Evolutionary conservation across 2,888 invertebrate genomes (phyloP).

Genomic region (Lepetodrilus schrolli): DNA sequence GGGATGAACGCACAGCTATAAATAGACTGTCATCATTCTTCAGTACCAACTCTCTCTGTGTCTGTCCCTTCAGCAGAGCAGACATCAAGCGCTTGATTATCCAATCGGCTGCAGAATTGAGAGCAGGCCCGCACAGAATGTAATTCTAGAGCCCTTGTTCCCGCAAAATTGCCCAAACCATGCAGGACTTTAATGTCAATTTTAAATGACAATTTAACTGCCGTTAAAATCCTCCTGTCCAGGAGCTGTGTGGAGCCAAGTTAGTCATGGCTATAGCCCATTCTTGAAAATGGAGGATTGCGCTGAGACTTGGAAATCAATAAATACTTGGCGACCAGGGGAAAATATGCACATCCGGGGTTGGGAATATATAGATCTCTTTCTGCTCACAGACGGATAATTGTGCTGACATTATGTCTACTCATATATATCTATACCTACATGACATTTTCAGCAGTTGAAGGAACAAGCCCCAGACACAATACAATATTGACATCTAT

Average conservation of each 20-base stretch:
- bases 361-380: no score
- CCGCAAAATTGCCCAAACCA: no score
- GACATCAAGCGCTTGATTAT: background rate
- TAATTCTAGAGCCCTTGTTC: no score
- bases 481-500: no score
- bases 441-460: no score
- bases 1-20: conserved; percentile 1
- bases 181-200: conserved; percentile 2
- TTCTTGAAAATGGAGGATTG: background rate
- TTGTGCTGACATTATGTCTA: no score
- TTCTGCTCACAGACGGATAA: no score
- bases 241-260: background rate
- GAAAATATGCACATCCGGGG: background rate
- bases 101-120: no score
- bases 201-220: conserved; percentile 17
- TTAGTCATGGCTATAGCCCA: conserved; percentile 21
- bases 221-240: background rate
- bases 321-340: background rate
- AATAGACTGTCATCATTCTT: conserved; percentile 7
- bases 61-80: background rate
- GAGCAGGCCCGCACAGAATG: no score
- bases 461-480: no score
- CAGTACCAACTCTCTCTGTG: background rate
- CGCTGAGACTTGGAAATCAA: background rate
- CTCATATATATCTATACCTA: no score